These are phyloP conservation scores for Rhamphomyia laevipes DNA, from an alignment of 2,888 invertebrate genomes.

Conservation along the genomic window DNA sequence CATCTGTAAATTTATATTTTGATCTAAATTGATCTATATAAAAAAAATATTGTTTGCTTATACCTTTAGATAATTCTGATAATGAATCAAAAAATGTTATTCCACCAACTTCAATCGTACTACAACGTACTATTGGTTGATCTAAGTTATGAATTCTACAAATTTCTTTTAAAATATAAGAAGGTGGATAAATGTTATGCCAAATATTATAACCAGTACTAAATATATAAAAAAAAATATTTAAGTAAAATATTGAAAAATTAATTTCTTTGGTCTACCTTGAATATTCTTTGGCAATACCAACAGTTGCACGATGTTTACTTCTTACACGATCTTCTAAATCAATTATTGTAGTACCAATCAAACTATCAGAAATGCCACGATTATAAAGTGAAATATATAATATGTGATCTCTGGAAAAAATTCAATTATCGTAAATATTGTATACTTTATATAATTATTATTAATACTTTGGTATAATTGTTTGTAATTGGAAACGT, in stretches of 20 bases:
- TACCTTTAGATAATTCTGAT: constrained; percentile 27
- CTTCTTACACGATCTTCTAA: constrained; percentile 77
- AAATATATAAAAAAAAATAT: constrained; percentile 7
- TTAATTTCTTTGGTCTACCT: constrained; percentile 38
- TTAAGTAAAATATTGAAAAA: too few relatives aligned
- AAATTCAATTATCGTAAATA: constrained; percentile 19
- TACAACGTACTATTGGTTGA: constrained; percentile 41
- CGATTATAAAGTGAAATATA: constrained; percentile 65
- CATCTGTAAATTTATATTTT: constrained; percentile 21
- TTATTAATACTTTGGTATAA: constrained; percentile 25
- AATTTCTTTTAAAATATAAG: constrained; percentile 55
- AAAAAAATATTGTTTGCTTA: background rate
- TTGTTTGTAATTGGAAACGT: constrained; percentile 38
- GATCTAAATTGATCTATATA: background rate
- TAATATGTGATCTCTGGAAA: constrained; percentile 65
- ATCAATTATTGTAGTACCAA: constrained; percentile 76
- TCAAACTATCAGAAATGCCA: constrained; percentile 64
- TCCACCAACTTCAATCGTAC: constrained; percentile 43
- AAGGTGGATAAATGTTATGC: constrained; percentile 64
- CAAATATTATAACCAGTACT: constrained; percentile 60
- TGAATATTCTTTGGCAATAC: constrained; percentile 57
- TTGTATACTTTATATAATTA: background rate
- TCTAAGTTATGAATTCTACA: constrained; percentile 56
- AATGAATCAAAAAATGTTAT: constrained; percentile 27
- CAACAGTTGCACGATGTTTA: constrained; percentile 66